A percentile compares a stretch with the other conserved stretches of the same genome.
Evolutionary conservation across 2,113 vertebrate species (phyloP).

Genomic region (Festucalex cinctus): DNA sequence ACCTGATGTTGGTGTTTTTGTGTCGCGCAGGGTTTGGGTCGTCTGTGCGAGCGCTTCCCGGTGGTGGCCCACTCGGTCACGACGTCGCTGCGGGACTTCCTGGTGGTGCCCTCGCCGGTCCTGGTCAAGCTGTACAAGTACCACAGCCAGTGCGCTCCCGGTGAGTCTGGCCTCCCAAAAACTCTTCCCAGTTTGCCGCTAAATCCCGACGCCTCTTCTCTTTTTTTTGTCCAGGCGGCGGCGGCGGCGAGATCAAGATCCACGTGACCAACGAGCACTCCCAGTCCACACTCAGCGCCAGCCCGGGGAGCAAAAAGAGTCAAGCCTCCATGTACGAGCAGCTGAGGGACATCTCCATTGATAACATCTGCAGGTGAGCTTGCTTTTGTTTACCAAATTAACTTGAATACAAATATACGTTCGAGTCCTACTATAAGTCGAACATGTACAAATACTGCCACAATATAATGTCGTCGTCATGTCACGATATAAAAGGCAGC

Average conservation of each 20-base stretch:
- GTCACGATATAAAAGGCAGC: too few species aligned
- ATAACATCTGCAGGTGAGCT: conserved; percentile 98
- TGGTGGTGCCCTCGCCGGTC: conserved; percentile 95
- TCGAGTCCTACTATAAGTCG: too few species aligned
- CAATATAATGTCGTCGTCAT: too few species aligned
- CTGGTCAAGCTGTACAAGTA: conserved; percentile 98
- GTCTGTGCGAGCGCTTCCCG: conserved; percentile 92
- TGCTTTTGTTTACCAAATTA: too few species aligned
- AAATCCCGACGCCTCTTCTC: too few species aligned
- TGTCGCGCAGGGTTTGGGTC: conserved; percentile 83
- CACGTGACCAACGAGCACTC: conserved; percentile 94
- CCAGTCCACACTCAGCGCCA: conserved; percentile 84
- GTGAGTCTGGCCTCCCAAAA: conserved; percentile 56
- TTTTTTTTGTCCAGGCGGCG: conserved; percentile 40
- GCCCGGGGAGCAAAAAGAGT: conserved; percentile 77
- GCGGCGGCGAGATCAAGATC: conserved; percentile 90
- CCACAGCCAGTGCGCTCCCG: conserved; percentile 89
- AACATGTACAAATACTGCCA: too few species aligned
- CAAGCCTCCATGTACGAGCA: conserved; percentile 97
- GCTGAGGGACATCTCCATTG: conserved; percentile 95
- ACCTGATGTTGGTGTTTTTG: not conserved
- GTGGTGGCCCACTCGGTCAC: conserved; percentile 95
- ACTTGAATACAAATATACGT: too few species aligned
- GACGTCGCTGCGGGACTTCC: conserved; percentile 88
- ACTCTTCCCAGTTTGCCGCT: not conserved